Conservation (phyloP, 2,797 vertebrate genomes). For the Mycteria americana region DNA sequence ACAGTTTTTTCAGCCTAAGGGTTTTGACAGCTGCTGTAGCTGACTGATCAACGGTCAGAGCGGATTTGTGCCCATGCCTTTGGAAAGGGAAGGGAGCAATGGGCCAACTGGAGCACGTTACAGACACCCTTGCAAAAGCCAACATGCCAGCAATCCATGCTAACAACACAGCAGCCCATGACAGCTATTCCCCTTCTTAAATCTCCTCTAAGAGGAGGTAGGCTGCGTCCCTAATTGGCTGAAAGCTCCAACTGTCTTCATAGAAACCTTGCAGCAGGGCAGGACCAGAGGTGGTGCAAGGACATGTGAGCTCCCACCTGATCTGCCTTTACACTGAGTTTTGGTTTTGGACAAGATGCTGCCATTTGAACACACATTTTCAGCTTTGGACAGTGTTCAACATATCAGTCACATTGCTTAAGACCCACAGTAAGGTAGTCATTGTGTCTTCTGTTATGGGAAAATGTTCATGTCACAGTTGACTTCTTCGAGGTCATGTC, state of each 20-base stretch:
- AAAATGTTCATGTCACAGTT: neutral
- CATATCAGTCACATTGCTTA: neutral
- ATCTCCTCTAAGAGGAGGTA: neutral
- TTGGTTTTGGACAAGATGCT: neutral
- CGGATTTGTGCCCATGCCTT: neutral
- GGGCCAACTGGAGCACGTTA: fast-evolving
- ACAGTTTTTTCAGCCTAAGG: neutral
- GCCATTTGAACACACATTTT: neutral
- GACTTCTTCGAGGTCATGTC: neutral
- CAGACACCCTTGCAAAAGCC: neutral
- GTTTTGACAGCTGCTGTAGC: neutral
- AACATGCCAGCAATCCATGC: neutral
- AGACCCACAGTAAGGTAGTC: neutral
- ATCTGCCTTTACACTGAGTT: neutral
- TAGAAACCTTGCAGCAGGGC: neutral
- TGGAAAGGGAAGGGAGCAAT: neutral
- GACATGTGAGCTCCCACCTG: neutral
- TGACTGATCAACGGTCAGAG: fast-evolving
- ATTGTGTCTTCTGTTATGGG: neutral
- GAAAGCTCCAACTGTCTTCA: neutral
- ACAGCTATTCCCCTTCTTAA: neutral
- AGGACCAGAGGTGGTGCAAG: neutral
- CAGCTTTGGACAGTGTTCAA: neutral
- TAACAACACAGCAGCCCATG: neutral
- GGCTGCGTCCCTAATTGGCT: neutral